Evolutionary conservation across 2,113 vertebrate genomes (phyloP).

Genomic region (Zosterops japonicus): DNA sequence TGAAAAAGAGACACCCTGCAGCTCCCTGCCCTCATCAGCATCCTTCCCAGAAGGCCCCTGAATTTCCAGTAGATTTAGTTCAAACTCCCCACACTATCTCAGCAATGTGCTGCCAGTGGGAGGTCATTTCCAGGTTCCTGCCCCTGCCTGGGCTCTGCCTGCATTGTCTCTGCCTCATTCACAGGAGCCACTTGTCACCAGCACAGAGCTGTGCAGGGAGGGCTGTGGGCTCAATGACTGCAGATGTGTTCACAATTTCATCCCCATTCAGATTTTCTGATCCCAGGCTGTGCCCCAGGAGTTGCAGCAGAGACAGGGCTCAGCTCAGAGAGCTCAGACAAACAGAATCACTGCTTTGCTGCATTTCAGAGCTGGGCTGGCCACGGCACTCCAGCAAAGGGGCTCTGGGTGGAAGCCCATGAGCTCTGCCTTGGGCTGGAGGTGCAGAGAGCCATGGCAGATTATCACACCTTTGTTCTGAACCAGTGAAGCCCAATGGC

Average conservation of each 20-base stretch:
- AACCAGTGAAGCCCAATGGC: neutral
- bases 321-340: neutral
- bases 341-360: fast-evolving
- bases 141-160: neutral
- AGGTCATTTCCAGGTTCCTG: neutral
- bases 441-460: neutral
- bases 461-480: neutral
- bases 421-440: neutral
- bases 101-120: neutral
- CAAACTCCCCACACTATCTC: neutral
- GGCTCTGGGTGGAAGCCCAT: neutral
- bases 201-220: neutral
- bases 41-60: neutral
- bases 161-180: neutral
- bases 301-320: neutral
- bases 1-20: neutral
- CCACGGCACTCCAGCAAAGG: neutral
- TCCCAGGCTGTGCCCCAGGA: neutral
- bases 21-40: neutral
- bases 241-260: neutral
- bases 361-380: neutral
- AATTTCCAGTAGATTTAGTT: neutral
- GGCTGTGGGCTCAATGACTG: neutral
- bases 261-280: neutral
- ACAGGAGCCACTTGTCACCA: neutral